Evolutionary conservation across 1,140 invertebrate genomes (phyloP).

Genomic region (Brachionus koreanus): DNA sequence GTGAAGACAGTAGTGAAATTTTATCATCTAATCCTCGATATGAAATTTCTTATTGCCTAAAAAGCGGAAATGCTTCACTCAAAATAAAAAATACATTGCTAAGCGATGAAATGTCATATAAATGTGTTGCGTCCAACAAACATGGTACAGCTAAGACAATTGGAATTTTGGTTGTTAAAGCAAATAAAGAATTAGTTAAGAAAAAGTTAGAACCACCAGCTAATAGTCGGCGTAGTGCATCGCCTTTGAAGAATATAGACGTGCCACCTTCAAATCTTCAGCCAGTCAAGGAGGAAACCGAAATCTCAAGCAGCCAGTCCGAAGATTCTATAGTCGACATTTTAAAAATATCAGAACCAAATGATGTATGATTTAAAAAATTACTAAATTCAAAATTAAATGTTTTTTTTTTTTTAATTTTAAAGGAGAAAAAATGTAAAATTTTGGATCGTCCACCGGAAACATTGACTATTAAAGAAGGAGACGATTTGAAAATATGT

Average conservation of each 20-base stretch:
- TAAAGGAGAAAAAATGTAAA: background rate
- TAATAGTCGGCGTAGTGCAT: background rate
- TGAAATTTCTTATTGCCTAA: background rate
- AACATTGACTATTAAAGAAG: background rate
- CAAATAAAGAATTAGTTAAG: background rate
- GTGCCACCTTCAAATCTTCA: conserved; percentile 25
- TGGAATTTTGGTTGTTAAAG: conserved; percentile 13
- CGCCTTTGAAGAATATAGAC: conserved; percentile 36
- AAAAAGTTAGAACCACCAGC: background rate
- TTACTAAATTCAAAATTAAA: background rate
- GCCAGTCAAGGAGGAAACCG: conserved; percentile 28
- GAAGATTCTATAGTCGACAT: background rate
- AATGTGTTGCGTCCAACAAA: conserved; percentile 34
- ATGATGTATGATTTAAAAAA: background rate
- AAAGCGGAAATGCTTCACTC: background rate
- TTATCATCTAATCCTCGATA: background rate
- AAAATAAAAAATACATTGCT: background rate
- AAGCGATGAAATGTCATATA: conserved; percentile 35
- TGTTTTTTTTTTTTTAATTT: background rate
- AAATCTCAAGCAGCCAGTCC: background rate
- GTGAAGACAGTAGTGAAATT: conserved; percentile 20
- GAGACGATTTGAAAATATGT: conserved; percentile 13
- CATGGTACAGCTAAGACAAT: conserved; percentile 7
- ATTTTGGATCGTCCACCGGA: background rate
- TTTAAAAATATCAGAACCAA: background rate